Evolutionary conservation across 1,140 invertebrate species (phyloP), one percentile per base, ranked within the genome.

Genomic region (Drosophila funebris): DNA sequence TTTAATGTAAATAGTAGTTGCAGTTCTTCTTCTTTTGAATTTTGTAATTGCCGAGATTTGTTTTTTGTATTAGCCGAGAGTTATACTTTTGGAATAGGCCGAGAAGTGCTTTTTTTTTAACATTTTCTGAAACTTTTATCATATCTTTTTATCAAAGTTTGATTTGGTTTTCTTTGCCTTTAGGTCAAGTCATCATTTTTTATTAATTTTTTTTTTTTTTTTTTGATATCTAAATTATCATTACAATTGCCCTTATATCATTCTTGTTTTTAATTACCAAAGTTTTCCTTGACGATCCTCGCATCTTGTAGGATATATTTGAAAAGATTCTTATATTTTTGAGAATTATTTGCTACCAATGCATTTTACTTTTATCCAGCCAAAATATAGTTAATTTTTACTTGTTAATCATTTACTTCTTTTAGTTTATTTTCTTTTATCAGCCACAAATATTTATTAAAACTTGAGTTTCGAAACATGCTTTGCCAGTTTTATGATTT

Each of bases 381-480:
- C 73, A 58, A 81, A 81, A 71, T 56, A 29, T 69, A 36, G 24
- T 44, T 70, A 39, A 33, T 27, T 67, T 60, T 24, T 52, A 44
- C 66, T 41, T 57, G 36, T 56, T 62, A 29, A 58, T 57, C 14
- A 70, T 57, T 52, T 37, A 50, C 37, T 20, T 52, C 27, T 18
- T 46, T 29, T 54, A 46, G 22, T 52, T 39, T 27, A 29, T 46
- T 75, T 39, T 27, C 22, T 46, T 75, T 50, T 64, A 50, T 53
- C 68, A 74, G 52, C 74, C 73, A 66, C 74, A 80, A 80, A 78
- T 76, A 83, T 68, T 78, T 66, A 43, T 48, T 73, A 57, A 83
- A 72, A 78, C 74, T 82, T 82, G 78, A 77, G 71, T 77, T 63
- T 68, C 79, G 72, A 78, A 84, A 85, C 68, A 71, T 85, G 73